Percentiles rank a stretch among this genome's conserved stretches.
Evolutionary conservation across 2,797 vertebrate species (phyloP).

Genomic region (Synanceia verrucosa): DNA sequence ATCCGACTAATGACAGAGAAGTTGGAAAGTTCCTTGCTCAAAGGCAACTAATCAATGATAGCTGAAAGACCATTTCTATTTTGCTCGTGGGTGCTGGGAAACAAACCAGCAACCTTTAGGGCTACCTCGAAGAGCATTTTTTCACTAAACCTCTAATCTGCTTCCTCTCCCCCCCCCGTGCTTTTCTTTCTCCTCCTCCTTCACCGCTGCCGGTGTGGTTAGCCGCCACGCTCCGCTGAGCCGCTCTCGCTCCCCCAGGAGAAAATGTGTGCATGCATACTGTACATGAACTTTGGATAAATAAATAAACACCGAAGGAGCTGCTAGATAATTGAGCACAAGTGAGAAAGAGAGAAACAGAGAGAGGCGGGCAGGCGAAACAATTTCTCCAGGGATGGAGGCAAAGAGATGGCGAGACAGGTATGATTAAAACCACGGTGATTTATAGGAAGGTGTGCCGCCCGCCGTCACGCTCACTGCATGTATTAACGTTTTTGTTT

Average conservation of each 20-base stretch:
- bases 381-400: constrained; percentile 84
- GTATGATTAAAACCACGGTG: constrained; percentile 95
- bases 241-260: constrained; percentile 84
- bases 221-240: constrained; percentile 85
- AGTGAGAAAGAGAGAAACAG: constrained; percentile 85
- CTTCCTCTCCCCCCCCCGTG: constrained; percentile 30
- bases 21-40: constrained; percentile 47
- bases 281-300: constrained; percentile 93
- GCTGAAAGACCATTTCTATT: constrained; percentile 12
- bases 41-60: constrained; percentile 43
- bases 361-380: constrained; percentile 73
- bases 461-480: constrained; percentile 82
- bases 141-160: constrained; percentile 71
- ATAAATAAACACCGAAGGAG: constrained; percentile 93
- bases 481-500: constrained; percentile 68
- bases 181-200: constrained; percentile 34
- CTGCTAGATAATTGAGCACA: constrained; percentile 93
- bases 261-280: constrained; percentile 88
- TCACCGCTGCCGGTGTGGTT: constrained; percentile 84
- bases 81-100: constrained; percentile 22
- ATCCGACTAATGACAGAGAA: not conserved
- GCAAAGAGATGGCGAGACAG: constrained; percentile 83
- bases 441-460: constrained; percentile 93
- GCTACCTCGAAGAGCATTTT: constrained; percentile 45
- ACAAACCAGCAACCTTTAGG: constrained; percentile 62